Evolutionary conservation across 2,797 vertebrate genomes (phyloP), one percentile per base, ranked within the genome.

Genomic region (Neopelma chrysocephalum): DNA sequence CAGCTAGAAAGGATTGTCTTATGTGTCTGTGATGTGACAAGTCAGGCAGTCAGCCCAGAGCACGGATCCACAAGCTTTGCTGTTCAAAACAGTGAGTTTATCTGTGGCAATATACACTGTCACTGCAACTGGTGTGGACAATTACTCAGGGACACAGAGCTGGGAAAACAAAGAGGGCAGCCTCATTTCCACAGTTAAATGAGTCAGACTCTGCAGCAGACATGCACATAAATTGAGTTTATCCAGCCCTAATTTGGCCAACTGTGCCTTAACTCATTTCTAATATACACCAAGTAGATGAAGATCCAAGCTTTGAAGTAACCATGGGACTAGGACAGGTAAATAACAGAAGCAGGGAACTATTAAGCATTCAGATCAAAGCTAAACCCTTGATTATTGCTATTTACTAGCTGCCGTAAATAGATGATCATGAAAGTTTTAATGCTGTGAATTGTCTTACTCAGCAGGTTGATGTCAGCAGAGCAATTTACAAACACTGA

Each of bases 361-460:
- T 82, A 91, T 34, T 95, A 91, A 93, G 54, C 66, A 89, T 57
- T 94, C 73, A 91, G 48, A 96, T 75, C 40, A 94, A 96, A 96
- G 72, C 68, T 66, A 83, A 96, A 69, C 56, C 50, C 84, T 71
- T 91, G 92, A 97, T 88, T 92, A 96, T 91, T 96, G 93, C 60
- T 82, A 66, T 96, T 92, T 92, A 79, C 78, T 92, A 92, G 90
- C 75, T 84, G 75, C 89, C 94, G 68, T 95, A 96, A 97, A 96
- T 93, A 96, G 73, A 88, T 60, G 78, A 94, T 82, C 84, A 78
- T 82, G 78, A 76, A 94, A 88, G 77, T 96, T 97, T 91, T 96
- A 97, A 96, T 95, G 93, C 79, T 95, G 72, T 94, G 94, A 96
- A 97, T 56, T 81, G 69, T 96, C 97, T 97, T 97, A 97, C 89